Percentiles rank a stretch among this genome's conserved stretches.
phyloP scores from a whole-genome alignment of 1,140 invertebrate genomes.

The Hylyphantes graminicola region DNA sequence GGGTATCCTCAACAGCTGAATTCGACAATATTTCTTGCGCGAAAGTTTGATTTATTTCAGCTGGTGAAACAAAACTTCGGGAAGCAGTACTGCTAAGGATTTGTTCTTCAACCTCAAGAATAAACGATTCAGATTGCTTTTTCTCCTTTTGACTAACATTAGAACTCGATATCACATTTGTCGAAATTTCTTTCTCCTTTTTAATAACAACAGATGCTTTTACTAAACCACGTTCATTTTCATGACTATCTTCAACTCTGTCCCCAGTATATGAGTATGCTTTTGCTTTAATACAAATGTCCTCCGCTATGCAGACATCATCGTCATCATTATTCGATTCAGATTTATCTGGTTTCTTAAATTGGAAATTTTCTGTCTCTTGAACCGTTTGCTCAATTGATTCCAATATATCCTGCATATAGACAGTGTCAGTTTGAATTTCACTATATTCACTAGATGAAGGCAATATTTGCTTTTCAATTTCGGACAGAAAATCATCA shows the following conservation, averaged over 20 bases:
- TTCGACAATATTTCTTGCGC: constrained; percentile 27
- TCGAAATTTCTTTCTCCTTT: no score
- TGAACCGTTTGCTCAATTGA: background rate
- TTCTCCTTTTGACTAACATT: background rate
- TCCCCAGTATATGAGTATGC: background rate
- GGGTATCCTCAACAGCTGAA: background rate
- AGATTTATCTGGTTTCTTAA: background rate
- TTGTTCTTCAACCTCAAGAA: constrained; percentile 33
- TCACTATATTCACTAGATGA: background rate
- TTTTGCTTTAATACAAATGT: background rate
- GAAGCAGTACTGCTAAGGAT: background rate
- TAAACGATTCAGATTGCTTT: background rate
- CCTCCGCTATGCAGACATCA: background rate
- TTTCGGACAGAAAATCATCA: background rate
- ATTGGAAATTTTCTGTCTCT: background rate
- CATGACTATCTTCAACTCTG: no score
- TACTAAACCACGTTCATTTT: no score
- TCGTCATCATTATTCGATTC: background rate
- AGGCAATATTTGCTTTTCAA: constrained; percentile 1
- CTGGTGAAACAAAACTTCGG: background rate
- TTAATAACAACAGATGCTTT: no score
- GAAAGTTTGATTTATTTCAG: constrained; percentile 18
- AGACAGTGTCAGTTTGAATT: background rate
- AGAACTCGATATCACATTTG: no score
- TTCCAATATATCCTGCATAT: background rate